phyloP scores from a whole-genome alignment of 2,113 vertebrate genomes.

The Lanius collurio region DNA sequence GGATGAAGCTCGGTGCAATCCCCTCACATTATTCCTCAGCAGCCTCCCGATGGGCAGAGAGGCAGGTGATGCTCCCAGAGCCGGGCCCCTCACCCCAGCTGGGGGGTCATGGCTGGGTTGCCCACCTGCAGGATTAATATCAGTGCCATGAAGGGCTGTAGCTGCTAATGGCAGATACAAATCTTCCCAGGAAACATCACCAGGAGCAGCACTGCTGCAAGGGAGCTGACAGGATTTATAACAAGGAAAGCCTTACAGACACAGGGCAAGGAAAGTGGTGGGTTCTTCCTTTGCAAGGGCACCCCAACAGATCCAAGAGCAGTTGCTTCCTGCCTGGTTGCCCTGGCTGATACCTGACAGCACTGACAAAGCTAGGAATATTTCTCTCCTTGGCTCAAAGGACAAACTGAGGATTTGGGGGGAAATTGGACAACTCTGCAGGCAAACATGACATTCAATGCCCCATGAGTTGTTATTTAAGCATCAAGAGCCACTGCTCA shows the following conservation, averaged over 20 bases:
- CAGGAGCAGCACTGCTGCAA: background rate
- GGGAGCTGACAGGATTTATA: background rate
- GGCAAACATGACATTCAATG: rapidly evolving
- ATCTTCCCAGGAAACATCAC: background rate
- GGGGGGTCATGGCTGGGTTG: background rate
- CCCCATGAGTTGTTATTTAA: background rate
- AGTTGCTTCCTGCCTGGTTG: background rate
- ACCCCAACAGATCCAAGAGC: background rate
- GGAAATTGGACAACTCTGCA: background rate
- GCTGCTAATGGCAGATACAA: background rate
- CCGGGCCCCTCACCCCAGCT: background rate
- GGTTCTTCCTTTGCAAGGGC: background rate
- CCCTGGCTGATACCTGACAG: background rate
- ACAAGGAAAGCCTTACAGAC: background rate
- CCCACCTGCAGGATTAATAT: background rate
- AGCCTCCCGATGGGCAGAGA: background rate
- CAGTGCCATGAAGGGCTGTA: background rate
- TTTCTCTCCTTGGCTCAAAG: background rate
- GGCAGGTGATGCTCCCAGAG: background rate
- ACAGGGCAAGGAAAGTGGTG: background rate
- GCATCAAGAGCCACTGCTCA: constrained; percentile 27
- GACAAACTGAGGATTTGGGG: background rate
- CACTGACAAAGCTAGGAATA: background rate
- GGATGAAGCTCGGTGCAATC: background rate
- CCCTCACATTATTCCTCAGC: background rate